Base-by-base conservation (phyloP, 2,888 invertebrate genomes). In the Chaetogeoica ovagalla region DNA sequence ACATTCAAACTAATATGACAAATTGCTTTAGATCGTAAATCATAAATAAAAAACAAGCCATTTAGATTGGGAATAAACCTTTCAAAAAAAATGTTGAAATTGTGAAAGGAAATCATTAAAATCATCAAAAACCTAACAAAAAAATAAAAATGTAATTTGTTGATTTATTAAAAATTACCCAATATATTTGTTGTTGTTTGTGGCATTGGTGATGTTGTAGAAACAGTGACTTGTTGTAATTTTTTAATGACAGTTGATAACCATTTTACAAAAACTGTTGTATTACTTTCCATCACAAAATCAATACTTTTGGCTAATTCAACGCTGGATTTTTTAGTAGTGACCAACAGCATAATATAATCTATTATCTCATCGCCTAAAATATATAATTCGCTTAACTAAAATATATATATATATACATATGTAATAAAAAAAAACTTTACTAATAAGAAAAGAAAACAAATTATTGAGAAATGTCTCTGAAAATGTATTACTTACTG, bases 241-340 rank as follows among this genome's bases (percentile, higher is more conserved):
- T 71, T 79, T 48, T 79, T 79, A 39, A 79, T 79, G 23, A 79
- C n/a, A 43, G 62, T 71, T 21, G 79, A 57, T n/a, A 79, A 52
- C 79, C 79, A 79, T 57, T 63, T 77, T 21, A 79, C 70, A 57
- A 79, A 79, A 63, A 70, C 23, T n/a, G 8, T 23, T 23, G 79
- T 79, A 71, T 79, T 79, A 55, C 43, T 70, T 57, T 79, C 70
- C 79, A 79, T 71, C 9, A 79, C 23, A 57, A 79, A 79, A 55
- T 79, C 71, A 43, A 79, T 62, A 70, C 70, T 70, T 65, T 71
- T 79, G 4, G 55, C 62, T 8, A 79, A 71, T 5, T 79, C 79
- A 8, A 23, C 5, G 5, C n/a, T 71, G 23, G 70, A 70, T 71
- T 79, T 79, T 43, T 79, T 71, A 43, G 70, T 79, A 19, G 79